Base-by-base conservation (phyloP, 64 coral and sea anemone genomes). In the Stichodactyla helianthus region DNA sequence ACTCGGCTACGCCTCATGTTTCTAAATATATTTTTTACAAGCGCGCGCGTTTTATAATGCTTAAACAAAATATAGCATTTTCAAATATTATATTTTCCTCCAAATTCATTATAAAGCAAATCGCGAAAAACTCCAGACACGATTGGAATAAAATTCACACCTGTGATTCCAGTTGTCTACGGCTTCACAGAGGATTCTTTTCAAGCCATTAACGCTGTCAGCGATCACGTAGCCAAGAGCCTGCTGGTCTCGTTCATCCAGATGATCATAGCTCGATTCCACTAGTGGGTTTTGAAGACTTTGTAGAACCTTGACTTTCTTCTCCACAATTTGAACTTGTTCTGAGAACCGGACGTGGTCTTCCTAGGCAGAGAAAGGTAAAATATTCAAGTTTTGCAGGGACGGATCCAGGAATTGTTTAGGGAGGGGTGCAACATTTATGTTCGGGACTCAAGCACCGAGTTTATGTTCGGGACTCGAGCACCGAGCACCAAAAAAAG, bases 151-250 rank as follows among this genome's bases (percentile, higher is more conserved):
- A 84, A 25, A 14, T 13, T 62, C 59, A 10, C 15, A 95, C 96
- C 88, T 94, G 19, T 52, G 84, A 71, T 94, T 99, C 96, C 96
- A 99, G 59, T 63, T 87, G 10, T 99, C 90, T 15, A 92, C 96
- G 79, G 52, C 84, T 59, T 99, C 96, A 77, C 96, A 99, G 12
- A 99, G 57, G 14, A 89, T 99, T 78, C 93, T 89, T 56, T 99
- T 99, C 23, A 99, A 68, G 65, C 90, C 91, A 57, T 92, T 99
- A 51, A 99, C 61, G 74, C 96, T 92, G 82, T 93, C 93, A 65
- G 93, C 82, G 55, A 99, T 99, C 53, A 95, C 96, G 55, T 99
- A 99, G 11, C 94, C 96, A 23, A 99, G 81, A 1, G 96, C 93
- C 31, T 81, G 60, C 50, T 89, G 85, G 67, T 99, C 96, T 13